Conservation (phyloP, 1,140 invertebrate species). For the Gonatopus flavifemur region DNA sequence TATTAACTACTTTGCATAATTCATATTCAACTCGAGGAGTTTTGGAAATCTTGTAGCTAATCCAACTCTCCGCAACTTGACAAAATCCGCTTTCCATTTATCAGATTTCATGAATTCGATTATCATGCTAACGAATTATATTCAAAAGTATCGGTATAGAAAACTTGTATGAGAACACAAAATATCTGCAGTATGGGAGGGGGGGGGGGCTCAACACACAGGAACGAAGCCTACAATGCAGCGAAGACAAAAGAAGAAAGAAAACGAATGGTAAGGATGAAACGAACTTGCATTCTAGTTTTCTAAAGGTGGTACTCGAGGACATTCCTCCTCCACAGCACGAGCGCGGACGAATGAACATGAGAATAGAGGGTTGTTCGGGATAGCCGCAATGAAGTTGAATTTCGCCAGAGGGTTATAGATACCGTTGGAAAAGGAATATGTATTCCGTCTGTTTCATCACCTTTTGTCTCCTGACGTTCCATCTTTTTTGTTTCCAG, state of each 20-base stretch:
- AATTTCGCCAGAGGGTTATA: conserved; percentile 35
- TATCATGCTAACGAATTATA: no score
- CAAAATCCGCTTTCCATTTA: no score
- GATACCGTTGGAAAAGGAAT: conserved; percentile 28
- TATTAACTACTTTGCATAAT: no score
- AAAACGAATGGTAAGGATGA: conserved; percentile 1
- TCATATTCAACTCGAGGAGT: no score
- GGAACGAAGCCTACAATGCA: not conserved
- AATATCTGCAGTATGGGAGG: not conserved
- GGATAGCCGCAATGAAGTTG: conserved; percentile 39
- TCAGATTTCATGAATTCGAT: no score
- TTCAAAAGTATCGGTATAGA: no score
- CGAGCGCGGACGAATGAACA: conserved; percentile 32
- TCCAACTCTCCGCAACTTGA: no score
- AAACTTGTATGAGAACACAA: no score
- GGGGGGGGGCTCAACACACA: not conserved
- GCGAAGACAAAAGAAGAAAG: not conserved
- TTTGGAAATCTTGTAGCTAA: no score
- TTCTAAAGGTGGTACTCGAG: conserved; percentile 37
- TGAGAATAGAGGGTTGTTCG: conserved; percentile 28
- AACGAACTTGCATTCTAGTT: conserved; percentile 29
- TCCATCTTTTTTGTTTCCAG: not conserved
- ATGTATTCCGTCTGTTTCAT: conserved; percentile 25
- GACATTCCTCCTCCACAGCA: no score
- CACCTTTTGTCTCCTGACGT: conserved; percentile 16